Evolutionary conservation across 2,888 invertebrate genomes (phyloP), one percentile per base, ranked within the genome.

Genomic region (Leucophenga montana): DNA sequence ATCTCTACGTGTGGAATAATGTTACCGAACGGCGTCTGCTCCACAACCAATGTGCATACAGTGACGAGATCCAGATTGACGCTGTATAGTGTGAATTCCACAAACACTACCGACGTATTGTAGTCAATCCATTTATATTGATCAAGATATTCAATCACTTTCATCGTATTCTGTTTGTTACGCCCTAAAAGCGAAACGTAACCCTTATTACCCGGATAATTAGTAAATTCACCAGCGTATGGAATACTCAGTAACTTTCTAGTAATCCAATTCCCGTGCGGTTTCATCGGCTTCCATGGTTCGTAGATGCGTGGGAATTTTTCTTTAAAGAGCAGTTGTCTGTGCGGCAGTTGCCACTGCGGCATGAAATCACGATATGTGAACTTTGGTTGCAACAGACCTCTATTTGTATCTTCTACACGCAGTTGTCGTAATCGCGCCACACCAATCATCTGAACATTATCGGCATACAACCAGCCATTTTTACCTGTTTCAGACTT

Each of bases 81-180:
- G 68, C 77, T 80, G 69, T 85, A 86, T 6, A 85, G 64, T 1
- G 83, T 82, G 33, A 85, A 83, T 57, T 86, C 86, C 22, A 85
- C 77, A n/a, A 84, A 77, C 0, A 86, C 18, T 1, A 74, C 84
- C n/a, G 77, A 75, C 0, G 84, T 85, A 1, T 66, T 20, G 0
- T 39, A 31, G 70, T 85, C 81, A 16, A 85, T 71, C 86, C 86
- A 86, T 14, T 76, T 46, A 18, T 76, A 66, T 1, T 77, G 65
- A 1, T 66, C 66, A 0, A 85, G 62, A 65, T 77, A 85, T 5
- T 73, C 53, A 33, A 85, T 68, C 13, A 85, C 70, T 27, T 73
- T 73, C 20, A 69, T 50, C 53, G 80, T 81, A 67, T 85, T 85
- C 0, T 71, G 65, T 6, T 57, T 22, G 50, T 80, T 83, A 46